Base-by-base conservation (phyloP, 1,140 invertebrate genomes). In the Gryllus bimaculatus region DNA sequence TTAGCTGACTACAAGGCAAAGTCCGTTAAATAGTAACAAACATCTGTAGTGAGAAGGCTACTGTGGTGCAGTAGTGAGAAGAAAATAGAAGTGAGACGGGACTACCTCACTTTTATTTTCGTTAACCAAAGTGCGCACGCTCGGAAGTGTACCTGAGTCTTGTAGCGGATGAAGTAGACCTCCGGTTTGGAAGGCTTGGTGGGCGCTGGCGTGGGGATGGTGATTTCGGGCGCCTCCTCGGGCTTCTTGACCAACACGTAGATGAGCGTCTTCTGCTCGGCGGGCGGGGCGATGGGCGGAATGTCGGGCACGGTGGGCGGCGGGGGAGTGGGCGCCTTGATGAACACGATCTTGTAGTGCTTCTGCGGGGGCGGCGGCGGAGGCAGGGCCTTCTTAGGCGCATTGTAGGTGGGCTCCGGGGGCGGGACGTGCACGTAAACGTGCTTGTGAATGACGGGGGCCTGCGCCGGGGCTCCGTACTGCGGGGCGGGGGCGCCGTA, bases 221-320 rank as follows among this genome's bases (percentile, higher is more conserved):
- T 88, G 81, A 94, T 90, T 75, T 94, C 93, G 8, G 93, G 93
- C 81, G 91, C 90, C 81, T 94, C 93, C 83, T 95, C 93, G 6
- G 93, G 94, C 85, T 95, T 95, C 90, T 95, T 95, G 48, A 95
- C 93, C 83, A 95, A 86, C n/a, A 95, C 94, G 85, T 96, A 95
- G 82, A 95, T 94, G 78, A 95, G 88, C 13, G 94, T 96, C 87
- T 95, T 96, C 86, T 95, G 92, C 86, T 95, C 94, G 82, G 93
- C 92, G 83, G 92, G 92, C 26, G 92, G 92, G 81, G 92, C 91
- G 75, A 93, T 84, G 8, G 87, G 85, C 8, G 93, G 93, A 81
- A 94, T 90, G 21, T 92, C 87, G 10, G 93, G 93, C 0, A 92
- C 92, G 7, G 92, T 93, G 13, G 92, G 92, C 12, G 93, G 91